Evolutionary conservation across 2,113 vertebrate genomes (phyloP), one percentile per base, ranked within the genome.

Genomic region (Mionectes macconnelli): DNA sequence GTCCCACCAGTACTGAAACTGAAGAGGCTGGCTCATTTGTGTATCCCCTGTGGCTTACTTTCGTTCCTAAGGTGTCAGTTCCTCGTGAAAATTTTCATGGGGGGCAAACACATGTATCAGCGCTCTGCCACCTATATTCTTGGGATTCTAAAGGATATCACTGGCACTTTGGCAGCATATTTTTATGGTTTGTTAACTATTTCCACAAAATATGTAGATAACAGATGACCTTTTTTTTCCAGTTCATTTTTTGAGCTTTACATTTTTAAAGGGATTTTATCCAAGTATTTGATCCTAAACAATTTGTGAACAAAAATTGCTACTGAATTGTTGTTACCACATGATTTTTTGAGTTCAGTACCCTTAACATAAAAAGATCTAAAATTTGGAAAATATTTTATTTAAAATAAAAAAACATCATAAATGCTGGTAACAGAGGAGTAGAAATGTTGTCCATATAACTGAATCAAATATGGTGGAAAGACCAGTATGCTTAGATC

Each of bases 201-300:
- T 82, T 78, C 47, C 6, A 63, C 8, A 67, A 75, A 63, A 63
- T 23, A 72, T 4, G 2, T 3, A 68, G 33, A 10, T 52, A 39
- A 75, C 37, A 44, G 8, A 50, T 0, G 0, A 17, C 1, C 2
- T 28, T 37, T 42, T 31, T 47, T 33, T 40, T 23, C 2, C 3
- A 13, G 37, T 31, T 81, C 4, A 35, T 42, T 90, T 67, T 39
- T 30, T 66, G 9, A 68, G 5, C 9, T 87, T 92, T 66, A 37
- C 0, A 33, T 68, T 74, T 90, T 49, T 39, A 59, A 63, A 39
- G 18, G 8, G 31, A 89, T 79, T 79, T 18, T 66, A 74, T 21
- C 10, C 28, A 73, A 44, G 2, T 0, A 55, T 40, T 84, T 5
- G 0, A 8, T 30, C 12, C 16, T 20, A 18, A 79, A 78, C 78